Evolutionary conservation across 2,888 invertebrate species (phyloP).

Genomic region (Onthophagus sagittarius): DNA sequence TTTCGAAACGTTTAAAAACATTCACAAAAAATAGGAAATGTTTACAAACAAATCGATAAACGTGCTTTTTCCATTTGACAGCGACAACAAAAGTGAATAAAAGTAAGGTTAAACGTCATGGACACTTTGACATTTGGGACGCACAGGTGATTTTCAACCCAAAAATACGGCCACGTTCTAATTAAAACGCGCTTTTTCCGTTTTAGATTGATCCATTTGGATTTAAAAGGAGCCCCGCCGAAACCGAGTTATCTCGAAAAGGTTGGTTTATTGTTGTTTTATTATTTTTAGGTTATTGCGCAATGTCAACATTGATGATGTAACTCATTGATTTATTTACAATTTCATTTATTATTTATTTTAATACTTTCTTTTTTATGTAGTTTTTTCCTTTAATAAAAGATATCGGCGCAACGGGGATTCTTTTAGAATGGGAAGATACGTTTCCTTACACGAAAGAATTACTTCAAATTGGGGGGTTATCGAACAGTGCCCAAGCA

Average conservation of each 20-base stretch:
- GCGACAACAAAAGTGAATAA: not conserved
- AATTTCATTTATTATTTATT: not conserved
- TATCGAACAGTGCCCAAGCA: conserved; percentile 49
- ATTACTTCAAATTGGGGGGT: conserved; percentile 58
- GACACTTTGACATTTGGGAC: conserved; percentile 50
- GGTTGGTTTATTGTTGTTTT: conserved; percentile 39
- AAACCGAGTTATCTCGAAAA: conserved; percentile 58
- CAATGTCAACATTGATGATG: conserved; percentile 20
- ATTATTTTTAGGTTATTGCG: not conserved
- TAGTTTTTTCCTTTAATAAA: conserved; percentile 60
- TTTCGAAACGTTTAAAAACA: no score
- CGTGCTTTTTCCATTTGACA: conserved; percentile 12
- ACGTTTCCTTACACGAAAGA: conserved; percentile 76
- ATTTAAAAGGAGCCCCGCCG: conserved; percentile 72
- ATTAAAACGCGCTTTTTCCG: not conserved
- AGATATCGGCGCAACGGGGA: conserved; percentile 73
- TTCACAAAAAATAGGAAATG: conserved; percentile 2
- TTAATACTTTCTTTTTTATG: conserved; percentile 27
- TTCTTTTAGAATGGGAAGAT: conserved; percentile 86
- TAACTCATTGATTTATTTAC: conserved; percentile 1
- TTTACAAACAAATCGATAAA: conserved; percentile 23
- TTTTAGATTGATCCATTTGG: conserved; percentile 61
- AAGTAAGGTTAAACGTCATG: conserved; percentile 37
- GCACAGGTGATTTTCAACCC: conserved; percentile 45
- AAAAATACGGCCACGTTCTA: not conserved